Percentiles rank a stretch among this genome's conserved stretches.
Conservation (phyloP, 2,888 invertebrate genomes). For the Gymnocheta viridis region DNA sequence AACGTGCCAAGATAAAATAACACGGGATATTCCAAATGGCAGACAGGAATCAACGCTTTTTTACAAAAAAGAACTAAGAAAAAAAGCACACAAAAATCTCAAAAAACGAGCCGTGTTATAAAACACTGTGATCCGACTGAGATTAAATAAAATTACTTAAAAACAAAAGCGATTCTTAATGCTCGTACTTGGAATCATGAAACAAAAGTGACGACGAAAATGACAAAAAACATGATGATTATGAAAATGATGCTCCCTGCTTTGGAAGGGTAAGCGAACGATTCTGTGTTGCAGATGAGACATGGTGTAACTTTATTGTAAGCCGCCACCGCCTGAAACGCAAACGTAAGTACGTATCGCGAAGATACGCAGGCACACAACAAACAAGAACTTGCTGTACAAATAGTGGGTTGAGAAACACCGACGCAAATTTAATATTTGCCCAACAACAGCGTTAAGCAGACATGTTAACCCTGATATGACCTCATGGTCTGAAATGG, state of each 20-base stretch:
- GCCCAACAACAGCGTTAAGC: slow-evolving; percentile 2
- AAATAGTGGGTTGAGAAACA: slow-evolving; percentile 68
- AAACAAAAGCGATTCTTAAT: slow-evolving; percentile 65
- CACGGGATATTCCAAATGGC: slow-evolving; percentile 63
- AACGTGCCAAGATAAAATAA: slow-evolving; percentile 70
- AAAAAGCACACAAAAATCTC: too few relatives aligned
- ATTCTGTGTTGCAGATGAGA: slow-evolving; percentile 28
- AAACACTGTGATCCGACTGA: slow-evolving; percentile 65
- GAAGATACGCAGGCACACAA: slow-evolving; percentile 20
- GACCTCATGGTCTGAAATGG: background rate
- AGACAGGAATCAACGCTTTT: slow-evolving; percentile 59
- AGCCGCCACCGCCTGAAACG: slow-evolving; percentile 58
- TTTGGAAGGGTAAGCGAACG: slow-evolving; percentile 7
- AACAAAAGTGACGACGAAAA: slow-evolving; percentile 57
- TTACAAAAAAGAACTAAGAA: slow-evolving; percentile 2
- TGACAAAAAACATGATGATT: slow-evolving; percentile 9
- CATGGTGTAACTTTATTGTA: slow-evolving; percentile 62
- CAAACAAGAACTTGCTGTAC: slow-evolving; percentile 48
- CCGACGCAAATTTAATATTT: slow-evolving; percentile 61
- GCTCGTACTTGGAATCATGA: slow-evolving; percentile 43
- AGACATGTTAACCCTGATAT: slow-evolving; percentile 24
- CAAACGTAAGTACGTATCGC: slow-evolving; percentile 13
- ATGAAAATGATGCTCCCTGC: slow-evolving; percentile 29
- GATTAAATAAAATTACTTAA: slow-evolving; percentile 70
- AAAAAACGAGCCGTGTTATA: slow-evolving; percentile 63